These are phyloP conservation scores for Caradrina kadenii DNA, from an alignment of 2,888 invertebrate genomes.

Conservation along the genomic window DNA sequence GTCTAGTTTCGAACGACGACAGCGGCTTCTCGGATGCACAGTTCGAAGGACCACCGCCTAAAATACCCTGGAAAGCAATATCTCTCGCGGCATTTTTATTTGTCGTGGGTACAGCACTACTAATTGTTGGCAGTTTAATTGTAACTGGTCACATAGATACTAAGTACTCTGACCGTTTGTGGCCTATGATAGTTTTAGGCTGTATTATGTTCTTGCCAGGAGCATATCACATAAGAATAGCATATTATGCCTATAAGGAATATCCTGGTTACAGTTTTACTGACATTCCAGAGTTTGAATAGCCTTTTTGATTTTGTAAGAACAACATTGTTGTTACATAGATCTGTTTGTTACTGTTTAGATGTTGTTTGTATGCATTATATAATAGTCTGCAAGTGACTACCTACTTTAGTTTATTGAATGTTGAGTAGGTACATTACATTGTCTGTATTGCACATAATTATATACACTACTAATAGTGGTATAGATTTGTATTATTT, in stretches of 20 bases:
- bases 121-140: slow-evolving; percentile 94
- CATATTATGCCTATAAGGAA: slow-evolving; percentile 95
- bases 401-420: slow-evolving; percentile 11
- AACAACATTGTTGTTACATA: slow-evolving; percentile 37
- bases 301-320: slow-evolving; percentile 40
- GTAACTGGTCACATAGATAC: slow-evolving; percentile 95
- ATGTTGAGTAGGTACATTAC: slow-evolving; percentile 14
- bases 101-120: slow-evolving; percentile 93
- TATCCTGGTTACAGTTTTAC: slow-evolving; percentile 96
- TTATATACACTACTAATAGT: slow-evolving; percentile 10
- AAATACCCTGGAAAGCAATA: slow-evolving; percentile 96
- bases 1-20: slow-evolving; percentile 89
- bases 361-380: slow-evolving; percentile 22
- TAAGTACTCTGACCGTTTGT: slow-evolving; percentile 96
- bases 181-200: slow-evolving; percentile 97
- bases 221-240: slow-evolving; percentile 96
- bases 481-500: slow-evolving; percentile 2
- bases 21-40: slow-evolving; percentile 93
- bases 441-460: slow-evolving; percentile 17
- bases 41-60: slow-evolving; percentile 92
- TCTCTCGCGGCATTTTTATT: slow-evolving; percentile 94
- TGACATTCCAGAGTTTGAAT: slow-evolving; percentile 97
- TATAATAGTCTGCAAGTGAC: slow-evolving; percentile 24
- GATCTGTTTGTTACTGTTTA: slow-evolving; percentile 48
- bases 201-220: slow-evolving; percentile 97